phyloP scores from a whole-genome alignment of 2,797 vertebrate genomes.

The Rhodeus uyekii region DNA sequence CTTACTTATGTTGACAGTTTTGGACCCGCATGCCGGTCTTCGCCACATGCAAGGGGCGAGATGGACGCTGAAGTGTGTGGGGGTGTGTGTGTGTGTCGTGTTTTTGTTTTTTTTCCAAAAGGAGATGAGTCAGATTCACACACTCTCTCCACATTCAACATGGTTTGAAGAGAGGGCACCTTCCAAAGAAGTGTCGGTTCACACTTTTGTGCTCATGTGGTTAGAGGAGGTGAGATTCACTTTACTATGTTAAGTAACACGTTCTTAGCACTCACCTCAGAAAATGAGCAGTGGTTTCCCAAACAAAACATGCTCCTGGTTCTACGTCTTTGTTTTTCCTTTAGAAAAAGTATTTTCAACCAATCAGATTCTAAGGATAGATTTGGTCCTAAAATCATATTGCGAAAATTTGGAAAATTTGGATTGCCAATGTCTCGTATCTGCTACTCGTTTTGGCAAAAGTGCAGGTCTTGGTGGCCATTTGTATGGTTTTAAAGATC shows the following conservation, averaged over 20 bases:
- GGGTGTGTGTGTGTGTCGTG: conserved; percentile 1
- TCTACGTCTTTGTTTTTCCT: background rate
- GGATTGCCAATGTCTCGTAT: background rate
- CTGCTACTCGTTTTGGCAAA: background rate
- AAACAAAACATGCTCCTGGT: background rate
- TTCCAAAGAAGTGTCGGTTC: background rate
- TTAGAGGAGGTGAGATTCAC: conserved; percentile 14
- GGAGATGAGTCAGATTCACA: conserved; percentile 54
- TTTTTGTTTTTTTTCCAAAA: conserved; percentile 24
- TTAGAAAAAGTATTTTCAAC: background rate
- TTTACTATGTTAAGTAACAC: conserved; percentile 30
- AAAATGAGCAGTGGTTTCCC: background rate
- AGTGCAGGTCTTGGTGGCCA: background rate
- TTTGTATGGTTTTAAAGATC: background rate
- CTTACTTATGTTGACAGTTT: conserved; percentile 58
- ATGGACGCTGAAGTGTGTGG: conserved; percentile 21
- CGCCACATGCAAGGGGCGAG: background rate
- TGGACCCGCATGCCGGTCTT: conserved; percentile 43
- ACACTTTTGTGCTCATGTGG: background rate
- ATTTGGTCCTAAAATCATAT: background rate
- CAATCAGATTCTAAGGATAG: background rate
- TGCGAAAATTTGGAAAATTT: background rate
- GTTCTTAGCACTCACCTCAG: background rate
- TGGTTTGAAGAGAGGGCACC: conserved; percentile 25
- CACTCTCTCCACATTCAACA: conserved; percentile 53